Conservation (phyloP, 2,113 vertebrate species). For the Corydoras maculifer region DNA sequence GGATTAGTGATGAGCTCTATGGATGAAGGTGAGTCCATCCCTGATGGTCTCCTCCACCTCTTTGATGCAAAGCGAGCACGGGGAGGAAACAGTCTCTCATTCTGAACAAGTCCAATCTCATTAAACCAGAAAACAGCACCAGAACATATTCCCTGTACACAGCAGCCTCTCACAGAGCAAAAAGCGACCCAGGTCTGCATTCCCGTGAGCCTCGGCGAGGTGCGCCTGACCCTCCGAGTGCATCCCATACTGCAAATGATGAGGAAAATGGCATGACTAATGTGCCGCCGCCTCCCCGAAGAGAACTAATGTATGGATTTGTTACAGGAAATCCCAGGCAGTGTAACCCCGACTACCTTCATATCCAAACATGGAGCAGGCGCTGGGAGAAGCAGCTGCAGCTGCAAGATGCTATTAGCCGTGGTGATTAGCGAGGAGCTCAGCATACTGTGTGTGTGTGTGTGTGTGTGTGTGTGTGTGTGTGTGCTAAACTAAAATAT, state of each 20-base stretch:
- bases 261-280: conserved; percentile 42
- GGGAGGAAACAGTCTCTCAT: too few relatives aligned
- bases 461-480: conserved; percentile 10
- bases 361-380: conserved; percentile 32
- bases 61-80: too few relatives aligned
- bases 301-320: conserved; percentile 45
- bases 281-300: conserved; percentile 34
- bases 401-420: conserved; percentile 39
- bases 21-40: too few relatives aligned
- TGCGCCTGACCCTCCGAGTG: conserved; percentile 21
- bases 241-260: conserved; percentile 19
- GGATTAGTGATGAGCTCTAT: too few relatives aligned
- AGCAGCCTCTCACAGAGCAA: too few relatives aligned
- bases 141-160: too few relatives aligned
- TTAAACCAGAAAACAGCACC: too few relatives aligned
- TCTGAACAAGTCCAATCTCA: too few relatives aligned
- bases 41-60: too few relatives aligned
- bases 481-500: too few relatives aligned
- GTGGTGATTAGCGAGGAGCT: conserved; percentile 40
- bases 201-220: conserved; percentile 59
- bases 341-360: conserved; percentile 31
- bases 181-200: conserved; percentile 62
- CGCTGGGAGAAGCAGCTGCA: conserved; percentile 39
- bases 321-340: conserved; percentile 43
- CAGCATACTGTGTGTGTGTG: conserved; percentile 12